Evolutionary conservation across 2,888 invertebrate species (phyloP), one percentile per base, ranked within the genome.

Genomic region (Patella depressa): DNA sequence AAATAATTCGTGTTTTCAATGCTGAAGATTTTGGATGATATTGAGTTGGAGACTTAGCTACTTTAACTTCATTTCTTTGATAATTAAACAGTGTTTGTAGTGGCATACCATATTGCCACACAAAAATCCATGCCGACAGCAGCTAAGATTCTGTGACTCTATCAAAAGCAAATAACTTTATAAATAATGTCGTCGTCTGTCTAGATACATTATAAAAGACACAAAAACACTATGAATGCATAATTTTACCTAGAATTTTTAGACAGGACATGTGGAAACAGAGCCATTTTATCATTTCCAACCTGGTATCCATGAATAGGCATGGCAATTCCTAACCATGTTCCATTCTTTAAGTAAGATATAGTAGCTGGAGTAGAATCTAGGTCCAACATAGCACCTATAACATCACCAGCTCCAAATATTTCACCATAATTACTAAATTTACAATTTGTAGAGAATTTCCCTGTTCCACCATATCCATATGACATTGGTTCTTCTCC

Each of bases 261-360:
- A 74, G 96, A 95, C 34, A 97, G 93, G 74, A 99, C 91, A 89
- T 99, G 98, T 0, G 99, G 98, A 92, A 95, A 98, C 11, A 98
- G 92, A 0, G 95, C 93, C 82, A 94, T 94, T 29, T 94, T 94
- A 73, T 85, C 85, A 65, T 86, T 85, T 7, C 93, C 93, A 0
- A 95, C 92, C 24, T 94, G 93, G 24, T 92, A 92, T 87, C 94
- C 94, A 2, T 95, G 93, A 70, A 97, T 93, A 82, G 94, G 94
- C 87, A 94, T 95, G 0, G 97, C 96, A 0, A 94, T 93, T 15
- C 96, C 96, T 77, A 95, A 93, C 88, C 95, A 93, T 78, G 93
- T 93, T 1, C 97, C 98, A 91, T 98, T 98, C 78, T 97, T 92
- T 0, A 96, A 95, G 92, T 95, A 98, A 14, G 94, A 94, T 29